Evolutionary conservation across 2,888 invertebrate species (phyloP).

Genomic region (Ypsolopha scabrella): DNA sequence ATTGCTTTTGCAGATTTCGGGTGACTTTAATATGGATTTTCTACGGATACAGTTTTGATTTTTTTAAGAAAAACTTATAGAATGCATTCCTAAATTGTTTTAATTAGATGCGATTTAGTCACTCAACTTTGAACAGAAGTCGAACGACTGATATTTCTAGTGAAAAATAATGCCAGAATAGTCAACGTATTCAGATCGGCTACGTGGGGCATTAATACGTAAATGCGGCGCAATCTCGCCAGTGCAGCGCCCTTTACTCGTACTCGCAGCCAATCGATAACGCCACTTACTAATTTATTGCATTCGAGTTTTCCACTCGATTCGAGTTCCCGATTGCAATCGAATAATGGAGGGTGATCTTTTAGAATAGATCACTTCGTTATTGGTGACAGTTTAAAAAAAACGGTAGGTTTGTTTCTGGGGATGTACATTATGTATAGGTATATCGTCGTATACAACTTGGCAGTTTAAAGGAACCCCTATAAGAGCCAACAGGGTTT

Average conservation of each 20-base stretch:
- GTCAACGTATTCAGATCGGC: neutral
- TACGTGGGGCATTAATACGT: slow-evolving; percentile 34
- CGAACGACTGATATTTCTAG: too few relatives aligned
- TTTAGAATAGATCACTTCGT: neutral
- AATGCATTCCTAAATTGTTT: too few relatives aligned
- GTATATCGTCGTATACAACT: too few relatives aligned
- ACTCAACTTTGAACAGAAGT: too few relatives aligned
- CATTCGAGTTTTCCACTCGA: slow-evolving; percentile 28
- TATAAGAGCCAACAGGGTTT: neutral
- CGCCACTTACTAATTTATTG: slow-evolving; percentile 35
- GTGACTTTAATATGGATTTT: too few relatives aligned
- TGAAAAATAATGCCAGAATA: too few relatives aligned
- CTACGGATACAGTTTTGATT: too few relatives aligned
- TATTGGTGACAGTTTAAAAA: neutral
- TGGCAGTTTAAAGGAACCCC: neutral
- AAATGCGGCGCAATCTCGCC: slow-evolving; percentile 31
- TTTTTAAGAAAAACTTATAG: too few relatives aligned
- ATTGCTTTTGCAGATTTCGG: too few relatives aligned
- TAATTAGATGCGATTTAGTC: too few relatives aligned
- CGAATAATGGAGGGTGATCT: neutral
- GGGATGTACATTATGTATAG: too few relatives aligned
- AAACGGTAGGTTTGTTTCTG: neutral
- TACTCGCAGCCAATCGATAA: slow-evolving; percentile 39
- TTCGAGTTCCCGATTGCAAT: slow-evolving; percentile 11
- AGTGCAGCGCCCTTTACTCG: slow-evolving; percentile 36